Evolutionary conservation across 53 echinoderm and acorn worm genomes (phyloP), one percentile per base, ranked within the genome.

Genomic region (Actinopyga echinites): DNA sequence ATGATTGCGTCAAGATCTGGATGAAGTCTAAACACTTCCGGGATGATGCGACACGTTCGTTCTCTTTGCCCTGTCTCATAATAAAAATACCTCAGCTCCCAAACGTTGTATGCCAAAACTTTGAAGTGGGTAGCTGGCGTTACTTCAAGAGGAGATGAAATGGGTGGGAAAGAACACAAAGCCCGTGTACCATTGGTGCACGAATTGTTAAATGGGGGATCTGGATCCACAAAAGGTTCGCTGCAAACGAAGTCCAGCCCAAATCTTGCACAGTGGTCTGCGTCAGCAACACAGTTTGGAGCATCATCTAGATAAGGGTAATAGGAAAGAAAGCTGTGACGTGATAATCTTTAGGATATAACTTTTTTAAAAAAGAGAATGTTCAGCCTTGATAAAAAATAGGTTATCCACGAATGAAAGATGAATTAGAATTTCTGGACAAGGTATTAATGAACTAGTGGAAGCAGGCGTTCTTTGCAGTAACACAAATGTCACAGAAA

Each of bases 1-100:
- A 91, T 89, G 56, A 95, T 93, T 10, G 93, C 91, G 64, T 95
- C 96, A 0, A 91, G 83, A 54, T 95, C 96, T 0, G 96, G 93
- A 30, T 93, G 91, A 19, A 82, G 58, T 12, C 82, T 43, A 28
- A 95, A 66, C 13, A 93, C 40, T 64, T 91, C 81, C 3, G 78
- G 86, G 5, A 91, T 87, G 36, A 93, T 91, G 34, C 96, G 91
- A 80, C 96, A 95, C 34, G 96, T 93, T 4, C 96, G 85, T 45
- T 95, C 93, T 30, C 93, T 85, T 82, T 95, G 96, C 10, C 96
- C 96, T 57, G 56, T 93, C 86, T 89, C 91, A 32, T 88, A 82
- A 37, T 74, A 79, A 0, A 93, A 58, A 61, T 95, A 95, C 13
- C 85, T 62, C 38, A 95, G 74, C 75, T 95, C 96, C 93, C 91